Evolutionary conservation across 2,888 invertebrate species (phyloP), one percentile per base, ranked within the genome.

Genomic region (Falcaria lacertinaria): DNA sequence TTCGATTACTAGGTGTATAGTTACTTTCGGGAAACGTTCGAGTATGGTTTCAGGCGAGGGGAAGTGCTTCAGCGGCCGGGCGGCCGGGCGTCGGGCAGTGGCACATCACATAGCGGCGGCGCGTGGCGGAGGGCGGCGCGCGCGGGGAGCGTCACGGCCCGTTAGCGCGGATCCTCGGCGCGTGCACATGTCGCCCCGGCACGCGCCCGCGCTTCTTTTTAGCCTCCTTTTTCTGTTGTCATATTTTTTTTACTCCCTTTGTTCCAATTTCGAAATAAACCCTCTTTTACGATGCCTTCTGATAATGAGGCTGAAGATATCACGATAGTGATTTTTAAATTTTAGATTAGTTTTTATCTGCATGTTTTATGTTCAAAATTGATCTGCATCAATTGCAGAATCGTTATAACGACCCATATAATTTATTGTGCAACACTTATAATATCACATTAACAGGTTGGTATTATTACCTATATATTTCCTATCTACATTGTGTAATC

Each of bases 181-280:
- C 84, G 86, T 80, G 87, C 88, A 87, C 88, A 87, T 87, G 88
- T 85, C 85, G 86, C 84, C 63, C 51, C 69, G 87, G 87, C 88
- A 87, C 89, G 89, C 88, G 89, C 83, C 77, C 74, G 71, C 73
- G 70, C 74, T 56, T 57, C 79, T 85, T 86, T 87, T 86, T 86
- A 76, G 59, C 57, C 60, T 65, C 61, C 71, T 77, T 80, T 84
- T 84, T 81, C 73, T 75, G 72, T 72, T 63, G 64, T 67, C 59
- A 64, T 80, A 80, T 83, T 82, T 83, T n/a, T 65, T 80, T 80
- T 77, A 76, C 72, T 78, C 67, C 75, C 80, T 87, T 86, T 86
- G 83, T 86, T 82, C 75, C 56, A 81, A 76, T 69, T 78, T 76
- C 60, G 60, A 73, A 73, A 74, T 65, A 70, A 69, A 68, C 55